A percentile compares a stretch with the other conserved stretches of the same genome.
Evolutionary conservation across 2,797 vertebrate genomes (phyloP).

Genomic region (Halcyon chelicuti): DNA sequence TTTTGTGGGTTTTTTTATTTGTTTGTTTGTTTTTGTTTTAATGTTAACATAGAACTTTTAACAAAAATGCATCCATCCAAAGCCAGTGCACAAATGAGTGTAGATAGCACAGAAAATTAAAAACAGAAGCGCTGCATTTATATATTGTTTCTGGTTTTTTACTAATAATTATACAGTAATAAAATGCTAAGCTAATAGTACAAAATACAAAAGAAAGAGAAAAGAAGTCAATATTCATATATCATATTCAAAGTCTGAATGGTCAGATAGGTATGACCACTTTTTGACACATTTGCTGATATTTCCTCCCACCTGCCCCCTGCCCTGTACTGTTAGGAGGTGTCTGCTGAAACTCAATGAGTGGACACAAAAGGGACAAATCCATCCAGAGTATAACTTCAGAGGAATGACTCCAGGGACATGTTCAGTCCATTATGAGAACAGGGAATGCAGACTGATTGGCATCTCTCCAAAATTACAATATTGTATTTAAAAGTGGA

Average conservation of each 20-base stretch:
- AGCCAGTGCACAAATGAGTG: neutral
- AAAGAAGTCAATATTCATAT: conserved; percentile 33
- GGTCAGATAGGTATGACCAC: conserved; percentile 11
- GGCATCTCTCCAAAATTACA: neutral
- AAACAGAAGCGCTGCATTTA: neutral
- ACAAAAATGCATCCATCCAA: neutral
- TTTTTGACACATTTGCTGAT: conserved; percentile 46
- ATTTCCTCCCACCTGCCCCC: neutral
- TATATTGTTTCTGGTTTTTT: neutral
- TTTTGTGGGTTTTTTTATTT: too few relatives aligned
- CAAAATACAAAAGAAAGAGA: neutral
- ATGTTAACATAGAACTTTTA: neutral
- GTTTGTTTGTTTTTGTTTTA: too few relatives aligned
- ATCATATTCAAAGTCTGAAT: conserved; percentile 1
- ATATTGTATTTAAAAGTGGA: neutral
- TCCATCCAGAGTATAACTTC: neutral
- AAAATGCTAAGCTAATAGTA: conserved; percentile 27
- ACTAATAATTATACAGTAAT: conserved; percentile 26
- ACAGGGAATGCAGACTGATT: neutral
- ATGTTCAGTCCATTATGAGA: neutral
- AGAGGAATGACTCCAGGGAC: neutral
- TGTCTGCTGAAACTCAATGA: neutral
- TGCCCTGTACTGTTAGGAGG: neutral
- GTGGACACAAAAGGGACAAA: neutral
- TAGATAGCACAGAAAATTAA: neutral